Evolutionary conservation across 2,113 vertebrate species (phyloP), one percentile per base, ranked within the genome.

Genomic region (Rhinoptilus africanus): DNA sequence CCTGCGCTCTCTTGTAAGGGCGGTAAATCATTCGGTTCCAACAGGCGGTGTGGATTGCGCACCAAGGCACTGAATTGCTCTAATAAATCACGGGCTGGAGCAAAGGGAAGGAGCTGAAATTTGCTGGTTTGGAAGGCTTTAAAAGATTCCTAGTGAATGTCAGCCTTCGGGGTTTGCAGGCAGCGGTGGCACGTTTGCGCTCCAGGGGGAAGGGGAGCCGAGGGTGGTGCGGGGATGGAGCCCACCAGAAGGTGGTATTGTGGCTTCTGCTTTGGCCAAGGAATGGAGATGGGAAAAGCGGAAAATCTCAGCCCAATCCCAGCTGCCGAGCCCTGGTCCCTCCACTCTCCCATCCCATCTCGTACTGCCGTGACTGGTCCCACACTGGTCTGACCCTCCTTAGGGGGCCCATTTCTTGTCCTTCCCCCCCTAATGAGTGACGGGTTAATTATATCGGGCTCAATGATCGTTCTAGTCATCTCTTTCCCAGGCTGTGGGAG

Each of bases 21-120:
- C 0, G 0, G 30, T 16, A 54, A 68, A 50, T 60, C 34, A 7
- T 8, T 51, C 1, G 0, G 34, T n/a, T 4, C 14, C 51, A 53
- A 17, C 35, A 14, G 32, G 35, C 4, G 0, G 8, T 28, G 47
- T 0, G 3, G 34, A 4, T 21, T 27, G 54, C 23, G 62, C 2
- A 1, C 39, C 12, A 1, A 45, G 41, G 24, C 34, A 18, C 53
- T 51, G 32, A 43, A 57, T 32, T 57, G 67, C 35, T 41, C 24
- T 32, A 53, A 63, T 48, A 53, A 84, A 64, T 63, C 78, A 3
- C 2, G 24, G 54, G 8, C 28, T 39, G 66, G 28, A 56, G 43
- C 32, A 18, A 12, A 6, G 34, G 43, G 9, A 32, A 47, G 28
- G 66, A 20, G 9, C 32, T 30, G 34, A 13, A 37, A n/a, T 43